phyloP scores from a whole-genome alignment of 2,113 vertebrate species.

The Miniopterus natalensis region DNA sequence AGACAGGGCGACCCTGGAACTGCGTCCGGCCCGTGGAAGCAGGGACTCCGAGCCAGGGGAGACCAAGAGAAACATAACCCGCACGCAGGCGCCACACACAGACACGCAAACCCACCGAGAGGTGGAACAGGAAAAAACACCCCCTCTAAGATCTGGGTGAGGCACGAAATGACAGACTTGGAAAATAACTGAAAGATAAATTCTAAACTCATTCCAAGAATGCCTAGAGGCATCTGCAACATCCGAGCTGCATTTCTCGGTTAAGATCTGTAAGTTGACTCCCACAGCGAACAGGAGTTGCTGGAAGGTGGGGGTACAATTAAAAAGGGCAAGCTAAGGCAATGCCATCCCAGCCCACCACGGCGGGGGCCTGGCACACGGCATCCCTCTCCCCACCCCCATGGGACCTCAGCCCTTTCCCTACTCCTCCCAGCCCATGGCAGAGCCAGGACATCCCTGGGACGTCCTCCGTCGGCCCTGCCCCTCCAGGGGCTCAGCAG shows the following conservation, averaged over 20 bases:
- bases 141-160: constrained; percentile 14
- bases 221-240: neutral
- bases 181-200: constrained; percentile 6
- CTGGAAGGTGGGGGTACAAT: neutral
- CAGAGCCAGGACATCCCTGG: neutral
- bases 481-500: neutral
- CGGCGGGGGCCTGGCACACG: neutral
- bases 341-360: neutral
- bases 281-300: constrained; percentile 1
- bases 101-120: neutral
- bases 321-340: neutral
- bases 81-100: accelerated
- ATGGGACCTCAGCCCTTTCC: neutral
- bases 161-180: neutral
- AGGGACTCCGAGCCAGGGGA: constrained; percentile 36
- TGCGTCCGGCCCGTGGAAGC: neutral
- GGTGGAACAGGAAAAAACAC: neutral
- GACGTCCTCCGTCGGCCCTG: neutral
- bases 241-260: neutral
- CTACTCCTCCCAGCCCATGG: neutral
- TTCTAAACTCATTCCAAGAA: constrained; percentile 53
- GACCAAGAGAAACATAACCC: neutral
- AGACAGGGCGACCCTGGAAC: neutral
- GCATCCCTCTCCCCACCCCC: neutral
- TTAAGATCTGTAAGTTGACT: neutral